Evolutionary conservation across 1,140 invertebrate genomes (phyloP), one percentile per base, ranked within the genome.

Genomic region (Riptortus pedestris): DNA sequence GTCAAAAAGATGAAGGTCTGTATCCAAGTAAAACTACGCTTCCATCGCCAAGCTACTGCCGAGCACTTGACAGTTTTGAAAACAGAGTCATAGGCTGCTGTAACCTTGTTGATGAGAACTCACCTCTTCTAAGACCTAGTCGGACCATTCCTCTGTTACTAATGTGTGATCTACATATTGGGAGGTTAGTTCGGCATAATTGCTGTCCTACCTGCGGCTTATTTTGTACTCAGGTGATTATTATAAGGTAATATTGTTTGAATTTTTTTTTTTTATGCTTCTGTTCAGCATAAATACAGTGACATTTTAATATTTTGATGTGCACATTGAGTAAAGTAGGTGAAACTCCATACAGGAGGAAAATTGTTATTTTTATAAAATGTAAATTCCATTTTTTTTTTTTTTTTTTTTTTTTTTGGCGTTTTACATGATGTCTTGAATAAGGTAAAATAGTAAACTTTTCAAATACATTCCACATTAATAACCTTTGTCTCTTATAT

Each of bases 191-290:
- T 7, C 73, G 82, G 28, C 93, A 96, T 73, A 90, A 93, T 71
- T 93, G 90, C 73, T 96, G 93, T 73, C 87, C 91, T 0, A 84
- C 85, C 0, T 96, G 93, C 75, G 93, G 92, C 5, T 76, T 91
- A 18, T 96, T 93, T 74, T 96, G 92, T 72, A 88, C 91, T 28
- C 90, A 94, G 81, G 92, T 87, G n/a, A n/a, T n/a, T n/a, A n/a
- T n/a, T n/a, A n/a, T 72, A 68, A 84, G 81, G 82, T 87, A 26
- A 79, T 79, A 66, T 89, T 89, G 74, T n/a, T 60, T 65, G 58
- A 27, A 64, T 67, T 57, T 60, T 60, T 38, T 9, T 51, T 18
- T 20, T 24, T 20, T 9, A 51, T 51, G 16, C 22, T 9, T 51
- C 9, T 43, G 11, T 43, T 11, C 11, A 43, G n/a, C 38, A 9